Conservation (phyloP, 1,140 invertebrate genomes). For the Brachionus plicatilis region DNA sequence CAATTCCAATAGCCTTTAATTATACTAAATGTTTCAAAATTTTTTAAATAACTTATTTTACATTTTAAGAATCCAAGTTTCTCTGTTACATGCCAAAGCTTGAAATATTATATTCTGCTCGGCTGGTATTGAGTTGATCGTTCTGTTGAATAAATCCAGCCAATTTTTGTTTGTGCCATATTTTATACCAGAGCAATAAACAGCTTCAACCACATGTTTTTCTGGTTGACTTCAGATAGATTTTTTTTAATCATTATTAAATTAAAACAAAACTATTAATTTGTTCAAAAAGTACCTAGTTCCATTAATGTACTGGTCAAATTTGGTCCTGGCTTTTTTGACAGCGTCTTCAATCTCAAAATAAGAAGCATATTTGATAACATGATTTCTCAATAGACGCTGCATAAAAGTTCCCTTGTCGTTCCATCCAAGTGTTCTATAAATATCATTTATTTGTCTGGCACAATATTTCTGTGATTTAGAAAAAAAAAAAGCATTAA, state of each 20-base stretch:
- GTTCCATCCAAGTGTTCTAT: conserved; percentile 14
- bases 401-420: conserved; percentile 30
- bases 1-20: neutral
- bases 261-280: too few relatives aligned
- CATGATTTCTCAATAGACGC: neutral
- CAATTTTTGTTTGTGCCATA: conserved; percentile 35
- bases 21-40: neutral
- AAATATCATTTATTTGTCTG: neutral
- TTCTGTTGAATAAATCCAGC: conserved; percentile 11
- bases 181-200: conserved; percentile 38
- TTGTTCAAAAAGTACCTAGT: neutral
- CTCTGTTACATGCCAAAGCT: conserved; percentile 30
- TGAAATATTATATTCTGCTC: conserved; percentile 22
- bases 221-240: neutral
- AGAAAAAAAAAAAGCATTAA: neutral
- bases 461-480: neutral
- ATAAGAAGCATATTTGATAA: conserved; percentile 37
- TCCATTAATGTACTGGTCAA: conserved; percentile 7
- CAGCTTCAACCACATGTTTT: conserved; percentile 22
- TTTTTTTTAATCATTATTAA: too few relatives aligned
- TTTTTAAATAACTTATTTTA: neutral
- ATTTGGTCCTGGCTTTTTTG: neutral
- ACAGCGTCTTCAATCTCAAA: conserved; percentile 37
- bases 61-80: conserved; percentile 31
- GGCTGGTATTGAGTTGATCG: neutral